A percentile compares a stretch with the other conserved stretches of the same genome.
These are phyloP conservation scores for Syngnathus acus DNA, from an alignment of 2,797 vertebrate species.

Conservation along the genomic window DNA sequence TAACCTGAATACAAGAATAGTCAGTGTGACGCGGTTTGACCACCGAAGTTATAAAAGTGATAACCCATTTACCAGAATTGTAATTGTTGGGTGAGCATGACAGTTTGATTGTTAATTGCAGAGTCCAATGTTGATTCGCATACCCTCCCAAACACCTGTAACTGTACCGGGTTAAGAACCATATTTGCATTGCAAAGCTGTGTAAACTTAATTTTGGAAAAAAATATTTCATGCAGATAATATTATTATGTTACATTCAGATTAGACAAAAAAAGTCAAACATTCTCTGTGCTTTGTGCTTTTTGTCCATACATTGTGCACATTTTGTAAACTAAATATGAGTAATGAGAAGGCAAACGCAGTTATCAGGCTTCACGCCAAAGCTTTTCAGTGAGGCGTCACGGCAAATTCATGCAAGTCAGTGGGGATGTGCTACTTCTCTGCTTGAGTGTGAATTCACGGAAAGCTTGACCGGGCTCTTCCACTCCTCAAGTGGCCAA, in stretches of 20 bases:
- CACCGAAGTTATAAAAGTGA: too few species aligned
- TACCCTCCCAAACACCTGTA: too few species aligned
- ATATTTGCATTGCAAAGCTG: too few species aligned
- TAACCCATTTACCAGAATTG: too few species aligned
- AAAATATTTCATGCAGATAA: neutral
- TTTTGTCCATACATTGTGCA: conserved; percentile 1
- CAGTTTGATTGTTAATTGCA: too few species aligned
- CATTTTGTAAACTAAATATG: neutral
- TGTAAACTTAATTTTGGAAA: neutral
- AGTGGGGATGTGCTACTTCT: conserved; percentile 13
- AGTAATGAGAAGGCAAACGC: conserved; percentile 10
- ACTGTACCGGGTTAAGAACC: too few species aligned
- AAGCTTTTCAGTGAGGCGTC: conserved; percentile 24
- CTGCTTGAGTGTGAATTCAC: conserved; percentile 39
- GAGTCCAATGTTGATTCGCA: too few species aligned
- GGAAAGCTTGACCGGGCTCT: conserved; percentile 32
- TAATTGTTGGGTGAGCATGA: too few species aligned
- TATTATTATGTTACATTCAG: too few species aligned
- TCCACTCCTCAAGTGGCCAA: conserved; percentile 36
- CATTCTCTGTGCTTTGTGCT: neutral
- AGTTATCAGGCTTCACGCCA: conserved; percentile 3
- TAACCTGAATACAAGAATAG: too few species aligned
- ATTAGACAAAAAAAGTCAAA: too few species aligned
- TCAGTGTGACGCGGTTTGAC: too few species aligned
- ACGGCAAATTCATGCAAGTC: conserved; percentile 16